phyloP scores from a whole-genome alignment of 2,888 invertebrate genomes.

The Clostera curtula region DNA sequence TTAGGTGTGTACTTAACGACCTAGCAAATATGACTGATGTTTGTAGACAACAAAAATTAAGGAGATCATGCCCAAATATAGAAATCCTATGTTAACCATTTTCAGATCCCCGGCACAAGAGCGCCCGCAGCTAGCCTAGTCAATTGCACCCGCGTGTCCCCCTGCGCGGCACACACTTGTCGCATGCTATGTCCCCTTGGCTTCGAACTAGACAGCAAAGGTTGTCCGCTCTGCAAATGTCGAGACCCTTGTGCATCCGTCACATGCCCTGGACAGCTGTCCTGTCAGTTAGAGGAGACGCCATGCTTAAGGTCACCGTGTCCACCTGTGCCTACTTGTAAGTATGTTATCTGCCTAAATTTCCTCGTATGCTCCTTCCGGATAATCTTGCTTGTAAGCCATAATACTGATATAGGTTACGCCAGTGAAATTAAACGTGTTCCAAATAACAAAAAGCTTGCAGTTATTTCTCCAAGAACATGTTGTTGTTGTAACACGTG shows the following conservation, averaged over 20 bases:
- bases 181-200: constrained; percentile 91
- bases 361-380: too few species aligned
- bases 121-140: constrained; percentile 78
- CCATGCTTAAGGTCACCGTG: constrained; percentile 87
- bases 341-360: constrained; percentile 20
- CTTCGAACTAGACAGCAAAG: constrained; percentile 80
- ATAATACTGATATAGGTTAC: too few species aligned
- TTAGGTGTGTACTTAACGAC: too few species aligned
- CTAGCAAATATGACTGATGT: too few species aligned
- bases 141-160: constrained; percentile 80
- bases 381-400: too few species aligned
- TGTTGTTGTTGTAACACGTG: too few species aligned
- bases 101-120: constrained; percentile 80
- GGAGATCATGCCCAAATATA: not conserved
- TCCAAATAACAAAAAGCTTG: too few species aligned
- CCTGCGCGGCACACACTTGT: constrained; percentile 87
- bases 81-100: not conserved
- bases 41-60: too few species aligned
- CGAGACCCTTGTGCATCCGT: constrained; percentile 86
- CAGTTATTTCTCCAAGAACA: too few species aligned
- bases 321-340: constrained; percentile 88
- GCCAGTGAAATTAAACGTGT: too few species aligned
- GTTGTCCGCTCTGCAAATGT: constrained; percentile 88
- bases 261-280: constrained; percentile 83
- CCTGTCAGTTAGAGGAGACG: constrained; percentile 86